These are phyloP conservation scores for Drosophila nr. perissopoda DNA, from an alignment of 2,888 invertebrate genomes.

Conservation along the genomic window DNA sequence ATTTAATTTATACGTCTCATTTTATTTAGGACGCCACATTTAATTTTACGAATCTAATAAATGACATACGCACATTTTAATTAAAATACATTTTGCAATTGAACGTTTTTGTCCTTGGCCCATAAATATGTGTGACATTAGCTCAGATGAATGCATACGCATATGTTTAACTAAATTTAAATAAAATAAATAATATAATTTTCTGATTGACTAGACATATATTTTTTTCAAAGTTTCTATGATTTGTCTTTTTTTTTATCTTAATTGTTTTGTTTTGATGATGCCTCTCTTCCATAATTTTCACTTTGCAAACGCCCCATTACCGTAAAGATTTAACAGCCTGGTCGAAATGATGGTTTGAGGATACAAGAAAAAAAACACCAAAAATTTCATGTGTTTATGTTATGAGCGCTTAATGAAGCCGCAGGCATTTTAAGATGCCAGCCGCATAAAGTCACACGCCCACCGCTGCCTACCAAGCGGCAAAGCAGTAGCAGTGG, in stretches of 20 bases:
- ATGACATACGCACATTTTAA: conserved; percentile 43
- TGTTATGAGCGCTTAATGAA: conserved; percentile 75
- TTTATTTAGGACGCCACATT: conserved; percentile 27
- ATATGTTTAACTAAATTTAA: conserved; percentile 6
- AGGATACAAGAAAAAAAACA: neutral
- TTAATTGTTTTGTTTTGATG: conserved; percentile 9
- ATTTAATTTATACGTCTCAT: conserved; percentile 58
- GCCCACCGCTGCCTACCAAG: conserved; percentile 37
- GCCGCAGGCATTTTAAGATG: conserved; percentile 74
- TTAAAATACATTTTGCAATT: conserved; percentile 48
- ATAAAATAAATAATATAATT: neutral
- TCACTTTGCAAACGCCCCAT: conserved; percentile 8
- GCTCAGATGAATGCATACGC: neutral
- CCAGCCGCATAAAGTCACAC: conserved; percentile 57
- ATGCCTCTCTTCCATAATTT: conserved; percentile 24
- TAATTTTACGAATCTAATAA: conserved; percentile 49
- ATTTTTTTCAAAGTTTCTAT: neutral
- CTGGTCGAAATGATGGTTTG: conserved; percentile 22
- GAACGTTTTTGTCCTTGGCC: conserved; percentile 8
- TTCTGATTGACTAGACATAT: neutral
- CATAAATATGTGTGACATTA: conserved; percentile 3
- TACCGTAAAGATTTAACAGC: conserved; percentile 34
- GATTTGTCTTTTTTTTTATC: neutral
- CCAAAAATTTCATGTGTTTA: conserved; percentile 60
- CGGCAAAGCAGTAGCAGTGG: conserved; percentile 10